Conservation (phyloP, 2,888 invertebrate genomes). For the Caenorhabditis afra region DNA sequence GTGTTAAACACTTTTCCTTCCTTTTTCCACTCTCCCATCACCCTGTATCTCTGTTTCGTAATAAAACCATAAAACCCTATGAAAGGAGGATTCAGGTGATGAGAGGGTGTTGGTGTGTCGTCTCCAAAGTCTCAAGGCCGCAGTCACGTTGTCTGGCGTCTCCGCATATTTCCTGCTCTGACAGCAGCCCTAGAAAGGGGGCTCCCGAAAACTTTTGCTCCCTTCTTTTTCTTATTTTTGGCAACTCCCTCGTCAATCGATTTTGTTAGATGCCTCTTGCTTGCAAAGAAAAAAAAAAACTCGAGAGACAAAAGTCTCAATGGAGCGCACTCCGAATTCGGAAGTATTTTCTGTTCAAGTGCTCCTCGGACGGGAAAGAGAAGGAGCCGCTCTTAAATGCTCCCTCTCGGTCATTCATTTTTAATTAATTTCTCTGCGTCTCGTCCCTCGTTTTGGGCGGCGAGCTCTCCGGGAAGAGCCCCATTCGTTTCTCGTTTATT, state of each 20-base stretch:
- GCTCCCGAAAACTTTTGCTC: slow-evolving; percentile 46
- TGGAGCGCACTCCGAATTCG: slow-evolving; percentile 6
- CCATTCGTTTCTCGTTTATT: slow-evolving; percentile 15
- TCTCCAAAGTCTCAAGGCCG: neutral
- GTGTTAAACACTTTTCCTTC: slow-evolving; percentile 43
- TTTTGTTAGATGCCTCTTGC: slow-evolving; percentile 2
- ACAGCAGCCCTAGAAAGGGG: neutral
- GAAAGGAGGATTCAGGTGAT: neutral
- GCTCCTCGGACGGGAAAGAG: neutral
- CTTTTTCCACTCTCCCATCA: slow-evolving; percentile 6
- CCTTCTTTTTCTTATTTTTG: neutral
- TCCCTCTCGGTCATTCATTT: slow-evolving; percentile 19
- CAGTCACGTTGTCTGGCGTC: slow-evolving; percentile 12
- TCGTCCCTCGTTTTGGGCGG: neutral
- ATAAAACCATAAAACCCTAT: slow-evolving; percentile 37
- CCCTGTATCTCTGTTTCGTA: slow-evolving; percentile 49
- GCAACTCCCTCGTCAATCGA: slow-evolving; percentile 15
- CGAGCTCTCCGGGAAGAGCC: neutral
- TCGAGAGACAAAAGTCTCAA: neutral
- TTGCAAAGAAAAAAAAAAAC: neutral
- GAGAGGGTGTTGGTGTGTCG: neutral
- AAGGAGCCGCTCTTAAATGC: slow-evolving; percentile 15
- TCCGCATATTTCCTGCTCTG: slow-evolving; percentile 4
- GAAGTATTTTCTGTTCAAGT: neutral
- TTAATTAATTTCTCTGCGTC: slow-evolving; percentile 53